Conservation (phyloP, 2,797 vertebrate genomes). For the Glossophaga mutica region DNA sequence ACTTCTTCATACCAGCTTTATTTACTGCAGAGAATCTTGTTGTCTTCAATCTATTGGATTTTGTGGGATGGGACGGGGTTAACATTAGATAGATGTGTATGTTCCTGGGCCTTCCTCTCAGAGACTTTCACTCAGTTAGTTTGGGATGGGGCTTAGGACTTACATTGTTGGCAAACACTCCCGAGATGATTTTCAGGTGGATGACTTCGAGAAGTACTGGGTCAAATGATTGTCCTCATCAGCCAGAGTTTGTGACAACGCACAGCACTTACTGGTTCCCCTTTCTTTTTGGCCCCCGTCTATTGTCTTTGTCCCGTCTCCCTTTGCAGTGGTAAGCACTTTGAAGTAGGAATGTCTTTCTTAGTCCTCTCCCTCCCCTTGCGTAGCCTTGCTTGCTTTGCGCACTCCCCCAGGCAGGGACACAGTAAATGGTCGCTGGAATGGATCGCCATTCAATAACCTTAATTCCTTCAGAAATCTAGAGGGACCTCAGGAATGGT, state of each 20-base stretch:
- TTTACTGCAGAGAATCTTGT: not conserved
- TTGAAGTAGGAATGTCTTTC: not conserved
- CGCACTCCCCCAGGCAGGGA: not conserved
- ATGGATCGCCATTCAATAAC: slow-evolving; percentile 31
- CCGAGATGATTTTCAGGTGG: not conserved
- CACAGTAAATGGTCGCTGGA: not conserved
- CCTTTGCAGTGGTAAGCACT: not conserved
- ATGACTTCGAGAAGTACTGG: not conserved
- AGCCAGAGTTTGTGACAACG: not conserved
- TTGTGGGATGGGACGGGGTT: not conserved
- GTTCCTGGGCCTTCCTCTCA: not conserved
- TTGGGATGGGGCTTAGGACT: not conserved
- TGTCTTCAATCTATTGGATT: not conserved
- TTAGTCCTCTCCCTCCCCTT: not conserved
- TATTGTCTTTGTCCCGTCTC: not conserved
- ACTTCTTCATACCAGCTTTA: not conserved
- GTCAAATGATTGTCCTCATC: not conserved
- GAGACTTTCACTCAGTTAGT: not conserved
- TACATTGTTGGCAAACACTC: not conserved
- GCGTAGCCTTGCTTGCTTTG: not conserved
- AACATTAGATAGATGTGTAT: not conserved
- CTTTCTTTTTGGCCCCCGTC: not conserved
- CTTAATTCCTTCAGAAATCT: slow-evolving; percentile 41
- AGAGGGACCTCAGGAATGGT: not conserved
- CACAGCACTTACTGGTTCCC: not conserved